Evolutionary conservation across 1,140 invertebrate species (phyloP), one percentile per base, ranked within the genome.

Genomic region (Panulirus ornatus): DNA sequence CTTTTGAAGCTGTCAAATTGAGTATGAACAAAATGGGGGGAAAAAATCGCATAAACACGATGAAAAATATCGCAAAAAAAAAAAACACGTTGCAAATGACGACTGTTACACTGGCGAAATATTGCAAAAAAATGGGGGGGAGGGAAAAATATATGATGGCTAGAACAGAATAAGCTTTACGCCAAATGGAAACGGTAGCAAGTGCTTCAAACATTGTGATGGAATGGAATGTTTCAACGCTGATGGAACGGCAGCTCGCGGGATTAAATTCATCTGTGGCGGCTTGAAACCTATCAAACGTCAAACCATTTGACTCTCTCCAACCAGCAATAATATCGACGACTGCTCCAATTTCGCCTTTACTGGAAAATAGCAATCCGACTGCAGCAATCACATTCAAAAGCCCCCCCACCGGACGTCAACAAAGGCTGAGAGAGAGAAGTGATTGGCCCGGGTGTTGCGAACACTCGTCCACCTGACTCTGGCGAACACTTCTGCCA

Each of bases 241-340:
- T 81, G 78, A 81, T 81, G 78, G 78, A 58, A 58, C 38, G 16
- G 78, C 78, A 58, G 27, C 78, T 58, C 27, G 30, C 30, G 22
- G 47, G 51, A 81, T 81, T 81, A 81, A 81, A 81, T 58, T 81
- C 78, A 81, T 78, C 75, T 81, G 58, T 81, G 51, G 78, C 78
- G 78, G 51, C 78, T 81, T 36, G 8, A 6, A 54, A 58, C 16
- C 44, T 58, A 58, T 81, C 34, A 58, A 58, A 81, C 51, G 47
- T 34, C 76, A 22, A 54, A 30, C 82, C 36, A 42, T 70, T 84
- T 40, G 54, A 84, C 82, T 84, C 70, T 84, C 30, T 84, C 38
- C 82, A 84, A 19, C 66, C 40, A 84, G 82, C 14, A 84, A 66
- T 84, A 84, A 84, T 84, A 66, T 84, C 36, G 66, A 19, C 38